A percentile compares a stretch with the other conserved stretches of the same genome.
Conservation (phyloP, 1,140 invertebrate species). For the Kradibia gibbosae region DNA sequence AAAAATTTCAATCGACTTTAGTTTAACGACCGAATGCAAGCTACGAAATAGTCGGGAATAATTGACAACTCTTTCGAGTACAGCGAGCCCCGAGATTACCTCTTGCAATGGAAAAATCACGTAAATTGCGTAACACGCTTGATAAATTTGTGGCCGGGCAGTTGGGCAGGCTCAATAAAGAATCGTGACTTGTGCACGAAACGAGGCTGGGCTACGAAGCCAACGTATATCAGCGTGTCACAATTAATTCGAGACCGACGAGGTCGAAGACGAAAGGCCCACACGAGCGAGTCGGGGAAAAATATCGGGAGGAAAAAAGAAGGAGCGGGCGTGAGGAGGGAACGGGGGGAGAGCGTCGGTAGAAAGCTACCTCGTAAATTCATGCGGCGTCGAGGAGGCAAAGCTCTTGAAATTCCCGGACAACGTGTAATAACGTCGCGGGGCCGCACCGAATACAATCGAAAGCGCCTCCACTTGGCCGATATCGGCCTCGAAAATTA, state of each 20-base stretch:
- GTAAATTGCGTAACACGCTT: background rate
- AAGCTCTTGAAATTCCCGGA: constrained; percentile 22
- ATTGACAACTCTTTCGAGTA: too few species aligned
- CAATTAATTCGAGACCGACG: constrained; percentile 11
- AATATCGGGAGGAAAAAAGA: background rate
- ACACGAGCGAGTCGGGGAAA: background rate
- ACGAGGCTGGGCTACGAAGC: background rate
- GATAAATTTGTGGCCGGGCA: background rate
- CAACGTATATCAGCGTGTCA: background rate
- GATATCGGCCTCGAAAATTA: constrained; percentile 34
- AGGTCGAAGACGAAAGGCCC: background rate
- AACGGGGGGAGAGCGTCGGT: constrained; percentile 1
- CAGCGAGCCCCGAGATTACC: too few species aligned
- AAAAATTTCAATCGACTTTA: too few species aligned
- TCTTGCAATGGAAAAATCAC: background rate
- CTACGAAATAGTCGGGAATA: too few species aligned
- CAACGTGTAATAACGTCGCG: constrained; percentile 17
- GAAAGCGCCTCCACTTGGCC: background rate
- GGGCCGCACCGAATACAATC: background rate
- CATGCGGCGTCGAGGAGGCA: background rate
- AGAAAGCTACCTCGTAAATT: constrained; percentile 44
- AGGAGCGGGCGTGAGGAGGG: background rate
- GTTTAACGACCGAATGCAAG: too few species aligned
- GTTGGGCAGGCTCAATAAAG: background rate
- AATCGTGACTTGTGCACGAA: too few species aligned